These are phyloP conservation scores for Phaetusa simplex DNA, from an alignment of 2,113 vertebrate species.

Conservation along the genomic window DNA sequence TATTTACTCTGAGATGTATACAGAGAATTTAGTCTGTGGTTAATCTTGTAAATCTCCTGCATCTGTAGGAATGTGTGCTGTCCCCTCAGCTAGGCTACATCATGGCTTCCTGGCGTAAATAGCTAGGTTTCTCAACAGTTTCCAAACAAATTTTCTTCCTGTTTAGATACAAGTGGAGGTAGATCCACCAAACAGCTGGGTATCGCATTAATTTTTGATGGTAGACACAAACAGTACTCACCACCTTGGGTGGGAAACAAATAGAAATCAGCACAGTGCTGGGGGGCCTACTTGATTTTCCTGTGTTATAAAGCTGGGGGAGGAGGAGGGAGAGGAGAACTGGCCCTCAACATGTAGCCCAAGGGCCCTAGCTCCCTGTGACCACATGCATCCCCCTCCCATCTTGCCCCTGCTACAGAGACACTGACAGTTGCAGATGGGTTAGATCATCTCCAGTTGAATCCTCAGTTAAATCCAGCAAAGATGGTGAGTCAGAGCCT, in stretches of 20 bases:
- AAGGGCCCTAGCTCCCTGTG: background rate
- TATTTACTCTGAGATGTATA: background rate
- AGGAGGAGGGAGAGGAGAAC: background rate
- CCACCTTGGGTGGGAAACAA: background rate
- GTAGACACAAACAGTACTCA: background rate
- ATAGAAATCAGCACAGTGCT: background rate
- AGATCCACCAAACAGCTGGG: background rate
- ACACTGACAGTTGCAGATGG: background rate
- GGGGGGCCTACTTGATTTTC: background rate
- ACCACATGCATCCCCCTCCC: accelerated
- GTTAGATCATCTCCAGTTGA: background rate
- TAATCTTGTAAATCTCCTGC: background rate
- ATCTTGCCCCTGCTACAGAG: background rate
- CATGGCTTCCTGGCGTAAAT: background rate
- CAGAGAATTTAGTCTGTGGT: background rate
- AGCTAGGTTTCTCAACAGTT: background rate
- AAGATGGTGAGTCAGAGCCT: background rate
- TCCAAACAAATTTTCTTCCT: background rate
- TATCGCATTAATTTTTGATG: background rate
- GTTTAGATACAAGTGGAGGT: background rate
- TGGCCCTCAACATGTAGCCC: background rate
- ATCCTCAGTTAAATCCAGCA: background rate
- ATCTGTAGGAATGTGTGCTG: background rate
- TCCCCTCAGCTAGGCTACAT: background rate
- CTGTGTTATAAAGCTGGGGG: background rate